These are phyloP conservation scores for Anser cygnoides DNA, from an alignment of 2,113 vertebrate species.

Conservation along the genomic window DNA sequence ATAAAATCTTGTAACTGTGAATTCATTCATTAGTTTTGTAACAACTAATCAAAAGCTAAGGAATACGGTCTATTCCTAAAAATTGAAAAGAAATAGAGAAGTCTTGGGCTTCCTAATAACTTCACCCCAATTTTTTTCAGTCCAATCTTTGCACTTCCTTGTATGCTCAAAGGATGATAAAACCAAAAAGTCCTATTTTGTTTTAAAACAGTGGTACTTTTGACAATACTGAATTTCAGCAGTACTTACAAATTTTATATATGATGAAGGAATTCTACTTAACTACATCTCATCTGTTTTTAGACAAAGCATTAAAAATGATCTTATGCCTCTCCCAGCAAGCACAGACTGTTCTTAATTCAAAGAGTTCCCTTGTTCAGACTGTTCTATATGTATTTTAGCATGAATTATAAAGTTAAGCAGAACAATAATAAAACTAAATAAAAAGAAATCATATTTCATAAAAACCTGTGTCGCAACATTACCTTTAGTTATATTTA, in stretches of 20 bases:
- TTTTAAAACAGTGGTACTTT: not conserved
- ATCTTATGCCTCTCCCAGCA: not conserved
- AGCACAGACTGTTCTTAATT: not conserved
- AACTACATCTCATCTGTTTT: not conserved
- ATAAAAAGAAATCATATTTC: not conserved
- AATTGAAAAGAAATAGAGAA: not conserved
- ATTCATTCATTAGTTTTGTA: not conserved
- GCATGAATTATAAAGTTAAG: not conserved
- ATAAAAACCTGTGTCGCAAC: not conserved
- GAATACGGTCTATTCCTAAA: not conserved
- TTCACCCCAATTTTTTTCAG: not conserved
- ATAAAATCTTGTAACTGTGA: not conserved
- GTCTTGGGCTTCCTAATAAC: not conserved
- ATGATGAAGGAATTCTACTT: not conserved
- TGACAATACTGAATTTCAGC: not conserved
- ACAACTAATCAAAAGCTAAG: not conserved
- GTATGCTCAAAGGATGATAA: not conserved
- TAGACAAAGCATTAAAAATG: not conserved
- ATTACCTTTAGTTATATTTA: not conserved
- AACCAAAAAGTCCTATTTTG: not conserved
- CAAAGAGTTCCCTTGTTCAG: not conserved
- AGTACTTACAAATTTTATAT: not conserved
- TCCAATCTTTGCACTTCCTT: not conserved
- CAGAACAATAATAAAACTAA: not conserved
- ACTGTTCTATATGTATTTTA: not conserved